These are phyloP conservation scores for Caiman crocodilus DNA, from an alignment of 2,797 vertebrate species.

Conservation along the genomic window DNA sequence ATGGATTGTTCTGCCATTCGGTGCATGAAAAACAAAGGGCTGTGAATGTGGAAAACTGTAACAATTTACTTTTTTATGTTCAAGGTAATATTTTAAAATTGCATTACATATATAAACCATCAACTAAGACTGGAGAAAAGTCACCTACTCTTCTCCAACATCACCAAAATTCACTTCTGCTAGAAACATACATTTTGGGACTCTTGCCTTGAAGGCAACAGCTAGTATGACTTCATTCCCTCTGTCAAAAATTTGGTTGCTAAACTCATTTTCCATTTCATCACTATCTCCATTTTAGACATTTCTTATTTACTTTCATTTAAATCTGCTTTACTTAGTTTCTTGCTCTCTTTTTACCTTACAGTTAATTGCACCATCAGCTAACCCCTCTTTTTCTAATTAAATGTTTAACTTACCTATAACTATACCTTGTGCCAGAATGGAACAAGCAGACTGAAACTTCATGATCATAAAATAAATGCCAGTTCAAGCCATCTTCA, in stretches of 20 bases:
- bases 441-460: background rate
- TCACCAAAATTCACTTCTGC: background rate
- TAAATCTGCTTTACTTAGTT: background rate
- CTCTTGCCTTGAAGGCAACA: background rate
- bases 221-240: too few relatives aligned
- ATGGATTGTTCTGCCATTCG: too few relatives aligned
- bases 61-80: background rate
- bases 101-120: background rate
- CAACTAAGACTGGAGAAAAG: background rate
- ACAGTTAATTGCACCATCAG: too few relatives aligned
- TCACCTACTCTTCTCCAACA: background rate
- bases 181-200: fast-evolving
- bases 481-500: background rate
- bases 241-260: background rate
- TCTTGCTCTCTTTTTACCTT: background rate
- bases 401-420: background rate
- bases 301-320: background rate
- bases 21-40: too few relatives aligned
- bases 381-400: too few relatives aligned
- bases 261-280: background rate
- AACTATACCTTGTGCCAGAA: background rate
- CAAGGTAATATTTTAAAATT: background rate
- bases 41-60: background rate
- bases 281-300: background rate
- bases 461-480: background rate